Evolutionary conservation across 2,797 vertebrate species (phyloP).

Genomic region (Emys orbicularis): DNA sequence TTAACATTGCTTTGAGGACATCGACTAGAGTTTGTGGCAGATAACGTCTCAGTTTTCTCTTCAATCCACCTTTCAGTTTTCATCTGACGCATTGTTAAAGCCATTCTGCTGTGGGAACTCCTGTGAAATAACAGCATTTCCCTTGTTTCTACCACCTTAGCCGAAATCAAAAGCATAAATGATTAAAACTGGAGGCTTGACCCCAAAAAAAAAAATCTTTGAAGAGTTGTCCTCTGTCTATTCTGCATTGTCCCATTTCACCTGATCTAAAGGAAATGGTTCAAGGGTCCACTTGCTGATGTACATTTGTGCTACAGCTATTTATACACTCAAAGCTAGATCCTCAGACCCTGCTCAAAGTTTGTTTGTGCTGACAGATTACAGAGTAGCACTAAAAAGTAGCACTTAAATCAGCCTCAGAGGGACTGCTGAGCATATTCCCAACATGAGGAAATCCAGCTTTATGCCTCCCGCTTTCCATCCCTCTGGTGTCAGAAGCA

Average conservation of each 20-base stretch:
- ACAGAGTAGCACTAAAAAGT: not conserved
- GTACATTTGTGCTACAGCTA: not conserved
- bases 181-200: slow-evolving; percentile 7
- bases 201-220: slow-evolving; percentile 34
- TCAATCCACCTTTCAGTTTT: slow-evolving; percentile 1
- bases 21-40: not conserved
- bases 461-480: fast-evolving
- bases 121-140: slow-evolving; percentile 31
- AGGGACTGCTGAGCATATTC: not conserved
- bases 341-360: not conserved
- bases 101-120: slow-evolving; percentile 3
- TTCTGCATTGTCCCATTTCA: slow-evolving; percentile 26
- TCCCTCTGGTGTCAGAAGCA: not conserved
- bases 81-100: slow-evolving; percentile 16
- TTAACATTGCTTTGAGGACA: slow-evolving; percentile 32
- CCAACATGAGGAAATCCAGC: not conserved
- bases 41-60: not conserved
- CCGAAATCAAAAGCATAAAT: slow-evolving; percentile 65
- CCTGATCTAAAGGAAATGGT: not conserved
- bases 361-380: not conserved
- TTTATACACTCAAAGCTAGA: not conserved
- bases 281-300: not conserved
- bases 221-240: not conserved
- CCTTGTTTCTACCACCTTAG: slow-evolving; percentile 24
- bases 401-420: not conserved